A percentile compares a stretch with the other conserved stretches of the same genome.
These are phyloP conservation scores for Archilochus colubris DNA, from an alignment of 2,113 vertebrate genomes.

Conservation along the genomic window DNA sequence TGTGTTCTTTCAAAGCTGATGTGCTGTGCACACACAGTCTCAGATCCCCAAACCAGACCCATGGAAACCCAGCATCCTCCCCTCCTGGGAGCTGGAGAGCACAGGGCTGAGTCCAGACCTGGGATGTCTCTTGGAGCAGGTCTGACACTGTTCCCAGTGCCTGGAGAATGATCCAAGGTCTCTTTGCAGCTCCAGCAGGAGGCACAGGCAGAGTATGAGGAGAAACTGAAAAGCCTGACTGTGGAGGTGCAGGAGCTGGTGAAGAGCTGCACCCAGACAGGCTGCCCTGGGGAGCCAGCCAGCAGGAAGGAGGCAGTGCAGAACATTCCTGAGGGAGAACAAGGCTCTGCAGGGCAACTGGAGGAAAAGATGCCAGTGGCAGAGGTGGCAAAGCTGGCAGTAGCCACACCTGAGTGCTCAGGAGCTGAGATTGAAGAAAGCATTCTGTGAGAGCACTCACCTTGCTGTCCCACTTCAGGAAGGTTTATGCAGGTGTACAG, in stretches of 20 bases:
- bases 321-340: neutral
- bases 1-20: neutral
- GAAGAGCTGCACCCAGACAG: constrained; percentile 73
- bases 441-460: neutral
- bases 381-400: neutral
- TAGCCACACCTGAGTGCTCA: neutral
- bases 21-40: neutral
- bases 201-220: constrained; percentile 76
- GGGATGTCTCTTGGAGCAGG: too few species aligned
- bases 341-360: neutral
- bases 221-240: constrained; percentile 78
- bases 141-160: too few species aligned
- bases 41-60: neutral
- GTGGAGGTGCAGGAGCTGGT: constrained; percentile 79
- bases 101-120: neutral
- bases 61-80: too few species aligned
- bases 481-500: neutral
- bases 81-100: neutral
- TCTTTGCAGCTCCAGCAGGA: constrained; percentile 84
- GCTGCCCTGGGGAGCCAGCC: constrained; percentile 75
- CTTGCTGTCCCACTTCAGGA: neutral
- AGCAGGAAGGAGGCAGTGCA: neutral
- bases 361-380: neutral
- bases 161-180: neutral
- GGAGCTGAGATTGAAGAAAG: constrained; percentile 29